phyloP scores from a whole-genome alignment of 2,113 vertebrate species.

The Hypocryptadius cinnamomeus region DNA sequence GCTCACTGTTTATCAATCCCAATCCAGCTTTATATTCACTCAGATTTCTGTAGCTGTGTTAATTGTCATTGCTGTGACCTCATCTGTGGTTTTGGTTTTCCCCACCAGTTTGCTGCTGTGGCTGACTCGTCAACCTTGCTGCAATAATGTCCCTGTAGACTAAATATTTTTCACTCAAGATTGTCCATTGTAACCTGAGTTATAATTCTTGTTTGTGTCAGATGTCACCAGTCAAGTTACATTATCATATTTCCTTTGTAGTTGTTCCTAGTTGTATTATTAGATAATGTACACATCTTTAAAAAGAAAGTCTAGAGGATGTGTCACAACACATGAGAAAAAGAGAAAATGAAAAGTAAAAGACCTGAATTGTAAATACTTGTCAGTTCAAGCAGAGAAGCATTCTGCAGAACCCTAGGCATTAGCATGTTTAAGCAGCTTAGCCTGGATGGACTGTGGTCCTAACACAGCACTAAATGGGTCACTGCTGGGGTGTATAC shows the following conservation, averaged over 20 bases:
- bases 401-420: conserved; percentile 15
- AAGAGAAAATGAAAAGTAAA: not conserved
- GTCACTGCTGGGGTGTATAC: not conserved
- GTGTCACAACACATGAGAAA: not conserved
- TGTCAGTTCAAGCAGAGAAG: not conserved
- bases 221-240: not conserved
- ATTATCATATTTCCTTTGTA: not conserved
- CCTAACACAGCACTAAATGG: conserved; percentile 18
- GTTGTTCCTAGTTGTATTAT: not conserved
- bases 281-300: not conserved
- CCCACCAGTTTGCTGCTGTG: not conserved
- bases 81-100: not conserved
- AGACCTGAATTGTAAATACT: not conserved
- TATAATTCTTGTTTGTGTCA: not conserved
- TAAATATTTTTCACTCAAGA: not conserved
- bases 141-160: not conserved
- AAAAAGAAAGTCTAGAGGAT: not conserved
- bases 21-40: not conserved
- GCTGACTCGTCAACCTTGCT: fast-evolving
- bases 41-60: not conserved
- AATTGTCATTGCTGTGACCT: not conserved
- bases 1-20: not conserved
- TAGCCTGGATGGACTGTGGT: conserved; percentile 20
- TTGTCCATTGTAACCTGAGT: not conserved
- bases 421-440: conserved; percentile 51